Percentiles rank a stretch among this genome's conserved stretches.
These are phyloP conservation scores for Spodoptera frugiperda DNA, from an alignment of 1,140 invertebrate species.

Conservation along the genomic window DNA sequence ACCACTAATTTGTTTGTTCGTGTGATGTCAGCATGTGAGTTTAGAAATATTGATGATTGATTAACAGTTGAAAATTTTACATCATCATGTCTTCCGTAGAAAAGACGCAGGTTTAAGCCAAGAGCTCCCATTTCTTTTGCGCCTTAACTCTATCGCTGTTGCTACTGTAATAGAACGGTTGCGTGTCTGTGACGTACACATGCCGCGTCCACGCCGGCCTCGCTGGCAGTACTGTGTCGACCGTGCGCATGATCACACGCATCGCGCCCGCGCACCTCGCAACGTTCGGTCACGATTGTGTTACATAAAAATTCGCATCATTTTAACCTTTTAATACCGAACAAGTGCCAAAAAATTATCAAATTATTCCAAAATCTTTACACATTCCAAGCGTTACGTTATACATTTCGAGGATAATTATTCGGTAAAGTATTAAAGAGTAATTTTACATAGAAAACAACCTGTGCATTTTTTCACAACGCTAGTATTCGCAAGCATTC, in stretches of 20 bases:
- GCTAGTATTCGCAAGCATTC: slow-evolving; percentile 35
- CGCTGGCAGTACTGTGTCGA: slow-evolving; percentile 59
- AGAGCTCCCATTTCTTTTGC: slow-evolving; percentile 43
- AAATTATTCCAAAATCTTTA: slow-evolving; percentile 12
- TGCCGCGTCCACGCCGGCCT: slow-evolving; percentile 39
- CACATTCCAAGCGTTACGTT: slow-evolving; percentile 36
- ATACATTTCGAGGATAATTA: slow-evolving; percentile 35
- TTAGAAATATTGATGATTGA: too few relatives aligned
- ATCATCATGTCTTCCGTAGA: not conserved
- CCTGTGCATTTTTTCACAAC: slow-evolving; percentile 38
- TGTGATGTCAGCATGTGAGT: too few relatives aligned
- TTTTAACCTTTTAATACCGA: slow-evolving; percentile 22
- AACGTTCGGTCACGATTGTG: slow-evolving; percentile 41
- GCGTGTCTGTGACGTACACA: slow-evolving; percentile 28
- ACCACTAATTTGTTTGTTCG: too few relatives aligned
- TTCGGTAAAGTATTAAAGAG: slow-evolving; percentile 50
- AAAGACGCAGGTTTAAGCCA: slow-evolving; percentile 11
- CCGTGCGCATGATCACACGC: slow-evolving; percentile 61
- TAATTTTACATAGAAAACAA: slow-evolving; percentile 41
- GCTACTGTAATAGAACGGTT: slow-evolving; percentile 46
- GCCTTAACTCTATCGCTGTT: slow-evolving; percentile 40
- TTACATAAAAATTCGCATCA: slow-evolving; percentile 65
- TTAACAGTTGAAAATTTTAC: not conserved
- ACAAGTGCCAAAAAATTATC: slow-evolving; percentile 18
- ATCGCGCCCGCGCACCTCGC: slow-evolving; percentile 23